phyloP scores from a whole-genome alignment of 2,888 invertebrate species.

The Petrophora chlorosata region DNA sequence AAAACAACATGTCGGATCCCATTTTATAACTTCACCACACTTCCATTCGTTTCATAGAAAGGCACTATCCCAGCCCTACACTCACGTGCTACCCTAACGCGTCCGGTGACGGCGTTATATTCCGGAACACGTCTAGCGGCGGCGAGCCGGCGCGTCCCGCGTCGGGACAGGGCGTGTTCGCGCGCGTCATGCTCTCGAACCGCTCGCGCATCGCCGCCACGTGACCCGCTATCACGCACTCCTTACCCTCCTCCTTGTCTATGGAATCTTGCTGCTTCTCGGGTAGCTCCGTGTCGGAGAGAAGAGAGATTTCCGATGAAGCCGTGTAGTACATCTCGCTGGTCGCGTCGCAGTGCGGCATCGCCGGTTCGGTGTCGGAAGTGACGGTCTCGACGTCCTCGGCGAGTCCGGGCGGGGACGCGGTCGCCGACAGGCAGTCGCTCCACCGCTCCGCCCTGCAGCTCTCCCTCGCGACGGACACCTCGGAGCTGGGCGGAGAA shows the following conservation, averaged over 20 bases:
- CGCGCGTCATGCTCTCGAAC: constrained; percentile 78
- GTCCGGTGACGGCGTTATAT: constrained; percentile 69
- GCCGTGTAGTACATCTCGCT: constrained; percentile 76
- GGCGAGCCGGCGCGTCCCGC: constrained; percentile 47
- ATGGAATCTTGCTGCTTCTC: constrained; percentile 47
- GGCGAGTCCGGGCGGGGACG: constrained; percentile 47
- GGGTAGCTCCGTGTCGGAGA: constrained; percentile 61
- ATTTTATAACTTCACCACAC: no score
- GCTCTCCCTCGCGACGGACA: constrained; percentile 37
- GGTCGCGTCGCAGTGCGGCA: constrained; percentile 49
- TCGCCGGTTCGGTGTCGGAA: constrained; percentile 49
- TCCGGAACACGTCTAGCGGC: constrained; percentile 58
- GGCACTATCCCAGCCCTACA: no score
- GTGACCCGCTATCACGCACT: constrained; percentile 72
- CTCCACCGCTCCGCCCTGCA: constrained; percentile 45
- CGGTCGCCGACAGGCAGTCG: constrained; percentile 52
- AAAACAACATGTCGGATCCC: no score
- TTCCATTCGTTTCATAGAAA: no score
- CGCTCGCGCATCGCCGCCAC: constrained; percentile 80
- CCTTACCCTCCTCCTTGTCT: constrained; percentile 51
- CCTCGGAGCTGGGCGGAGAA: constrained; percentile 28
- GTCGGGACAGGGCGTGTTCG: constrained; percentile 73
- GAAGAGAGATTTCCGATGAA: constrained; percentile 69
- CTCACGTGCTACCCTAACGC: constrained; percentile 51
- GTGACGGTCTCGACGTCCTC: constrained; percentile 43